These are phyloP conservation scores for Ephydatia muelleri DNA, from an alignment of 37 sponge, comb jelly and placozoan genomes.

Conservation along the genomic window DNA sequence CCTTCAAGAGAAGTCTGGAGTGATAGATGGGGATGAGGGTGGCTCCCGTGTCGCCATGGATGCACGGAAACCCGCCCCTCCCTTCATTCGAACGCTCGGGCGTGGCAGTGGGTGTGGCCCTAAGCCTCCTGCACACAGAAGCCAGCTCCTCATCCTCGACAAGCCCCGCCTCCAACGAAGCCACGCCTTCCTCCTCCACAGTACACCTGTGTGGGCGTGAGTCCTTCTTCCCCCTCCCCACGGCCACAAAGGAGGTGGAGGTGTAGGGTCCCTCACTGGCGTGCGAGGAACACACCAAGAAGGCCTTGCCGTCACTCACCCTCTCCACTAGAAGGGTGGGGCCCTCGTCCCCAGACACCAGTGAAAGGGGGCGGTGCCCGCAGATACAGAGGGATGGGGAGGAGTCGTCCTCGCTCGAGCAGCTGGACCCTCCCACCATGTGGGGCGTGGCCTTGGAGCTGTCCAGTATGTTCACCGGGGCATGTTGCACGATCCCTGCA, in stretches of 20 bases:
- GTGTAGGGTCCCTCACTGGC: neutral
- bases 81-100: too few relatives aligned
- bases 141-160: neutral
- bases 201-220: conserved; percentile 35
- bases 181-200: conserved; percentile 53
- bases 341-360: conserved; percentile 46
- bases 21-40: neutral
- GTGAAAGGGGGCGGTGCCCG: conserved; percentile 46
- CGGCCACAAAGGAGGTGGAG: conserved; percentile 58
- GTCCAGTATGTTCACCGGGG: conserved; percentile 55
- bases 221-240: conserved; percentile 1
- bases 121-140: neutral
- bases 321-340: conserved; percentile 68
- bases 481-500: conserved; percentile 70
- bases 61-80: too few relatives aligned
- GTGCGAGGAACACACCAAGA: conserved; percentile 55
- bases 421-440: neutral
- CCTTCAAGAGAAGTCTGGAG: conserved; percentile 30
- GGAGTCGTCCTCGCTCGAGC: neutral
- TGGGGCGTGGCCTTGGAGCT: neutral
- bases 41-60: neutral
- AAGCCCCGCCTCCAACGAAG: conserved; percentile 37
- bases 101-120: too few relatives aligned
- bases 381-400: neutral
- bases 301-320: conserved; percentile 45